Conservation (phyloP, 2,888 invertebrate genomes). For the Furcula furcula region DNA sequence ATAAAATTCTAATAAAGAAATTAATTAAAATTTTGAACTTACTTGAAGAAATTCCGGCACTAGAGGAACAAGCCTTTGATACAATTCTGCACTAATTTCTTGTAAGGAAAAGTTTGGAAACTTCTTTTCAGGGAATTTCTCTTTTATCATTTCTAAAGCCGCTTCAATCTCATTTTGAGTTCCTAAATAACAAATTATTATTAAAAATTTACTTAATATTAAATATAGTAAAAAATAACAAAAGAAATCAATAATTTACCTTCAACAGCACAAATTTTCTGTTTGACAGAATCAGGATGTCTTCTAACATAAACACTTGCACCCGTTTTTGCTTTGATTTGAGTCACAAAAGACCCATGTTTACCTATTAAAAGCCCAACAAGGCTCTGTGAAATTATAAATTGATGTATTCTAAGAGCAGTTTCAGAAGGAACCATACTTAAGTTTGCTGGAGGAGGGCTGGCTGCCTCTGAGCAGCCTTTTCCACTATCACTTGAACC, state of each 20-base stretch:
- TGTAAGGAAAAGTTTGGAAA: slow-evolving; percentile 90
- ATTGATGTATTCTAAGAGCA: slow-evolving; percentile 84
- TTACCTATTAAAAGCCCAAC: slow-evolving; percentile 95
- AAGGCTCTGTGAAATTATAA: slow-evolving; percentile 87
- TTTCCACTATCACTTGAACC: slow-evolving; percentile 93
- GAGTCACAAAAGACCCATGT: slow-evolving; percentile 90
- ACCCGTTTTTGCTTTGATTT: slow-evolving; percentile 89
- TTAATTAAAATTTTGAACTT: no score
- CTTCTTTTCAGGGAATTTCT: slow-evolving; percentile 90
- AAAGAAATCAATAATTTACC: slow-evolving; percentile 65
- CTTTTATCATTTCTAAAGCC: slow-evolving; percentile 91
- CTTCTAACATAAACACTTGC: slow-evolving; percentile 90
- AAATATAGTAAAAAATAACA: neutral
- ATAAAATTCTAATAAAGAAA: no score
- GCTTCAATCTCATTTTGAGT: slow-evolving; percentile 88
- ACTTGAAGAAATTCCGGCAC: slow-evolving; percentile 83
- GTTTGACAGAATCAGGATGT: slow-evolving; percentile 87
- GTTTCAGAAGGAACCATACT: slow-evolving; percentile 72
- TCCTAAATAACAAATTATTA: slow-evolving; percentile 66
- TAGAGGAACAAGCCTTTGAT: slow-evolving; percentile 71
- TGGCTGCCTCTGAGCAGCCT: slow-evolving; percentile 87
- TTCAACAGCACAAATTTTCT: slow-evolving; percentile 92
- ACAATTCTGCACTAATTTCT: slow-evolving; percentile 78
- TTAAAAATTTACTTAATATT: neutral
- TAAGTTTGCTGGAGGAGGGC: slow-evolving; percentile 84